Evolutionary conservation across 2,113 vertebrate genomes (phyloP).

Genomic region (Chrysochloris asiatica): DNA sequence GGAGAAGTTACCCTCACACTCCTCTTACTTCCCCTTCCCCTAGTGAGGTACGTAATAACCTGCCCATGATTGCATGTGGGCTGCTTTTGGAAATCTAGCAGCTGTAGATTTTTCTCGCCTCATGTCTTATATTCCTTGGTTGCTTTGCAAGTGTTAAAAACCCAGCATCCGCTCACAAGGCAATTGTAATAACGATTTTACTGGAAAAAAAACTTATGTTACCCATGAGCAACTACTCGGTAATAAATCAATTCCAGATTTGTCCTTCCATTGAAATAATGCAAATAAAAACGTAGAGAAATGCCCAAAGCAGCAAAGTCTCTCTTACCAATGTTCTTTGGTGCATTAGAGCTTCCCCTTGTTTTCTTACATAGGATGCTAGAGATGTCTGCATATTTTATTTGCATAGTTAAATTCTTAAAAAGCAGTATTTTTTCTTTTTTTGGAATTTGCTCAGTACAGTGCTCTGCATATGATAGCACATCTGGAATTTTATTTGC

Average conservation of each 20-base stretch:
- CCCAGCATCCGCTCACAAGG: not conserved
- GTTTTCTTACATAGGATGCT: not conserved
- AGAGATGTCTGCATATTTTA: not conserved
- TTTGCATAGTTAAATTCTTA: not conserved
- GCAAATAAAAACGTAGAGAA: not conserved
- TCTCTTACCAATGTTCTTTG: not conserved
- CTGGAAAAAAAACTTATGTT: not conserved
- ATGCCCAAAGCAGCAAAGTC: not conserved
- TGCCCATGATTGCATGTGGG: not conserved
- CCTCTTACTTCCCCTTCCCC: not conserved
- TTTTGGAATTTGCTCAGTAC: not conserved
- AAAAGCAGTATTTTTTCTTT: not conserved
- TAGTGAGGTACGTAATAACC: not conserved
- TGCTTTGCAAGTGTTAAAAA: not conserved
- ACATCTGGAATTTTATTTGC: not conserved
- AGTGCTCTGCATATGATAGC: not conserved
- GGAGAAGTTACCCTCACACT: not conserved
- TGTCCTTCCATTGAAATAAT: not conserved
- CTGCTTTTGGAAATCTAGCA: not conserved
- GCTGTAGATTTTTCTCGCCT: not conserved
- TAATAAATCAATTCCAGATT: conserved; percentile 58
- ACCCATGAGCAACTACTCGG: not conserved
- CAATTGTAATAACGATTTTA: not conserved
- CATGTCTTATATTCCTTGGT: not conserved
- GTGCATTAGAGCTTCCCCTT: not conserved